Evolutionary conservation across 2,888 invertebrate genomes (phyloP), one percentile per base, ranked within the genome.

Genomic region (Glaucopsyche alexis): DNA sequence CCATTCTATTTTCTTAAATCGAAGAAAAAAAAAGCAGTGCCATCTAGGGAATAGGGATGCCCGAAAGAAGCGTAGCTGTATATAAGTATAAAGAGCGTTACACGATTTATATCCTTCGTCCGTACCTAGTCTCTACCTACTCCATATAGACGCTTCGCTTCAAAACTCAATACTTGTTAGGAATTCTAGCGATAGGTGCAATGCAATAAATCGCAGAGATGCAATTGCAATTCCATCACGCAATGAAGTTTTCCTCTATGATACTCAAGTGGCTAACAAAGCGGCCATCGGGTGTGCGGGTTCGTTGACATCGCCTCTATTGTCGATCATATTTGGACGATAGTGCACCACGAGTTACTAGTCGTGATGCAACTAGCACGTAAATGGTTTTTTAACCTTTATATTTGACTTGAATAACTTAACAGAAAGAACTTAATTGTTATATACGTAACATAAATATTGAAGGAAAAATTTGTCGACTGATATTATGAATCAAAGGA

Each of bases 281-380:
- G 67, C 67, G 67, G 40, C 66, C 42, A 66, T 66, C 66, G 40
- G 16, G 66, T 42, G 66, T 42, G n/a, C 40, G 40, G 45, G 67
- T 67, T 60, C 67, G 67, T 67, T 45, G 67, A 67, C 67, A 42
- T 67, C 67, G 45, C 6, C 66, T 19, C 45, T 67, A 67, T 67
- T 67, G 67, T 67, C 67, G 45, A 45, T 67, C 67, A 67, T 67
- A 67, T 67, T 67, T 42, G 52, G 52, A 71, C 55, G 13, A 71
- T 60, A 55, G 40, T 52, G 16, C 45, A 40, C 40, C 60, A 40
- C 60, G 55, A 13, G 40, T 52, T 38, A 47, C 60, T 11, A 29
- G 60, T 38, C 60, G 60, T 60, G 38, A 60, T 60, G 60, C 60
- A 45, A 45, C 19, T 6, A 13, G 6, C 19, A 60, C 16, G 40